Evolutionary conservation across 2,113 vertebrate genomes (phyloP).

Genomic region (Grantiella picta): DNA sequence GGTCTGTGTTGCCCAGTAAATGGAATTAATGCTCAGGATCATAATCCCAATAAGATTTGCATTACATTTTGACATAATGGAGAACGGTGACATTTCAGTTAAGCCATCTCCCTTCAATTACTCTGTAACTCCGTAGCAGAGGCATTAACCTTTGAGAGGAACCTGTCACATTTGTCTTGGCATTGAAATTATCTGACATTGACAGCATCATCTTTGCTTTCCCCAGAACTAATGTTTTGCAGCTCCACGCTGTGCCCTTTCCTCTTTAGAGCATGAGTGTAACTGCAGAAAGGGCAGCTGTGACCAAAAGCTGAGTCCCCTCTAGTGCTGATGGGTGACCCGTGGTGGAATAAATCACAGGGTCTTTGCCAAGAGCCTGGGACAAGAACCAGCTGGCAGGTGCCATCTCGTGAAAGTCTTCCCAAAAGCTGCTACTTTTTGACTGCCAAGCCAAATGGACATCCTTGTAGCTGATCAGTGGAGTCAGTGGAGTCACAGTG

Average conservation of each 20-base stretch:
- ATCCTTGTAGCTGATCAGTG: background rate
- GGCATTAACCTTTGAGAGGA: conserved; percentile 58
- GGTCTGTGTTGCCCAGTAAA: background rate
- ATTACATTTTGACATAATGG: conserved; percentile 49
- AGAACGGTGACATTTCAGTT: conserved; percentile 62
- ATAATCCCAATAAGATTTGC: conserved; percentile 49
- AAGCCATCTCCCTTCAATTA: conserved; percentile 15
- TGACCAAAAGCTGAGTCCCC: background rate
- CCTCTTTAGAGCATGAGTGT: background rate
- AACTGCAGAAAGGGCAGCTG: conserved; percentile 10
- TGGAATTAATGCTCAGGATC: conserved; percentile 48
- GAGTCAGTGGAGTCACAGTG: background rate
- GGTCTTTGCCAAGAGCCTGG: background rate
- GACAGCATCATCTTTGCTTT: conserved; percentile 56
- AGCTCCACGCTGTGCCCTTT: background rate
- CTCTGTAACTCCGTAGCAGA: background rate
- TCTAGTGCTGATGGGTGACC: background rate
- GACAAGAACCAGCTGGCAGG: background rate
- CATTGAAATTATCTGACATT: conserved; percentile 45
- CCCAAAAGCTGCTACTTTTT: background rate
- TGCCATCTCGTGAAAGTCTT: background rate
- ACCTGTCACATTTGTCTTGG: conserved; percentile 43
- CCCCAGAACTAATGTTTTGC: conserved; percentile 24
- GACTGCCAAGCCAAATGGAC: background rate
- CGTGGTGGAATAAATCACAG: background rate